Percentiles rank a stretch among this genome's conserved stretches.
Conservation (phyloP, 2,113 vertebrate genomes). For the Varanus salvator region DNA sequence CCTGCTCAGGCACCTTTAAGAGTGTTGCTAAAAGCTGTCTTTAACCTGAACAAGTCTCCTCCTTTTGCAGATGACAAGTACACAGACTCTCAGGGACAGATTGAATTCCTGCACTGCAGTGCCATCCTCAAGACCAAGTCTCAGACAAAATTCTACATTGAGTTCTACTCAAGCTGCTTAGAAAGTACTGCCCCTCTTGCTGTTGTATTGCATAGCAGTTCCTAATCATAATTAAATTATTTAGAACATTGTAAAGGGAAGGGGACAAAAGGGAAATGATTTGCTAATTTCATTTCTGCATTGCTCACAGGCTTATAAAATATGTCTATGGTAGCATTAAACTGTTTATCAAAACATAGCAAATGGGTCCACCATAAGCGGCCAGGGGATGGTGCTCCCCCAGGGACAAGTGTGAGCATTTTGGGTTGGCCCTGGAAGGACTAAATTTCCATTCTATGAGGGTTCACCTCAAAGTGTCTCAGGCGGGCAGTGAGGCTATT, state of each 20-base stretch:
- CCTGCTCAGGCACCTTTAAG: background rate
- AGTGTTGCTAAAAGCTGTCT: background rate
- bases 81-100: slow-evolving; percentile 84
- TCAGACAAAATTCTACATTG: slow-evolving; percentile 96
- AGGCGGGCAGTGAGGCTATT: too few species aligned
- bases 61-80: slow-evolving; percentile 82
- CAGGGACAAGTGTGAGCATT: too few species aligned
- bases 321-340: background rate
- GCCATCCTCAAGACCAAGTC: slow-evolving; percentile 93
- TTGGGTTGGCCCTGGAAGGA: too few species aligned
- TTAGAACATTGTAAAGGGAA: background rate
- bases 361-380: too few species aligned
- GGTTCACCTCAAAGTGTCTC: background rate
- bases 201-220: slow-evolving; percentile 8
- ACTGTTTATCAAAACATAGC: background rate
- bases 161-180: slow-evolving; percentile 95
- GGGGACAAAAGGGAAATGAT: background rate
- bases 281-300: slow-evolving; percentile 11
- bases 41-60: slow-evolving; percentile 16
- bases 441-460: too few species aligned
- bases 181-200: slow-evolving; percentile 81
- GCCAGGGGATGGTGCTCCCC: too few species aligned
- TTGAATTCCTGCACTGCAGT: slow-evolving; percentile 90
- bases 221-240: background rate
- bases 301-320: background rate